Conservation (phyloP, 1,140 invertebrate genomes). For the Cherax quadricarinatus region DNA sequence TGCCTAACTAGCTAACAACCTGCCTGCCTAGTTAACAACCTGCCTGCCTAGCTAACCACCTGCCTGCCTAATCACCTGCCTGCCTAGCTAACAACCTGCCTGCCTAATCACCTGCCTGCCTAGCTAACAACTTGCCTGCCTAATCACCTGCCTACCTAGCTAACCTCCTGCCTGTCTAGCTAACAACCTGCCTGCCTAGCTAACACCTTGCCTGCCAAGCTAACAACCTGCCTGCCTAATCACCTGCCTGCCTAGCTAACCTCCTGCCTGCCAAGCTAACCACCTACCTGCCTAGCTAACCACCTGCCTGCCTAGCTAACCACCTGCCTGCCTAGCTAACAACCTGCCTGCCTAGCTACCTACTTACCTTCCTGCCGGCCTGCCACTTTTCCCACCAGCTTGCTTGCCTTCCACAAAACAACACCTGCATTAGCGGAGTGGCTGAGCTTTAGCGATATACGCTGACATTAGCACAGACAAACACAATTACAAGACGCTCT, state of each 20-base stretch:
- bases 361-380: too few species aligned
- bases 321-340: too few species aligned
- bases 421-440: background rate
- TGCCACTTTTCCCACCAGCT: too few species aligned
- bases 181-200: background rate
- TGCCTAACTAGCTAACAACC: too few species aligned
- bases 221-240: background rate
- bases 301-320: background rate
- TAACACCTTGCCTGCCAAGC: too few species aligned
- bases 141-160: background rate
- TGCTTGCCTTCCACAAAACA: background rate
- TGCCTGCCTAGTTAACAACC: too few species aligned
- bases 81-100: too few species aligned
- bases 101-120: background rate
- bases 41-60: too few species aligned
- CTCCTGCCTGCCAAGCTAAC: too few species aligned
- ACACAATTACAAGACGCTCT: background rate
- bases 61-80: too few species aligned
- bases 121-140: too few species aligned
- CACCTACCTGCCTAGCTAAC: background rate
- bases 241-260: background rate
- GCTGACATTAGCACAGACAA: background rate
- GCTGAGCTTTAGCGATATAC: background rate
- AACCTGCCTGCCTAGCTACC: too few species aligned
- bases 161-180: background rate